Evolutionary conservation across 2,797 vertebrate genomes (phyloP).

Genomic region (Euphonia xanthogaster): DNA sequence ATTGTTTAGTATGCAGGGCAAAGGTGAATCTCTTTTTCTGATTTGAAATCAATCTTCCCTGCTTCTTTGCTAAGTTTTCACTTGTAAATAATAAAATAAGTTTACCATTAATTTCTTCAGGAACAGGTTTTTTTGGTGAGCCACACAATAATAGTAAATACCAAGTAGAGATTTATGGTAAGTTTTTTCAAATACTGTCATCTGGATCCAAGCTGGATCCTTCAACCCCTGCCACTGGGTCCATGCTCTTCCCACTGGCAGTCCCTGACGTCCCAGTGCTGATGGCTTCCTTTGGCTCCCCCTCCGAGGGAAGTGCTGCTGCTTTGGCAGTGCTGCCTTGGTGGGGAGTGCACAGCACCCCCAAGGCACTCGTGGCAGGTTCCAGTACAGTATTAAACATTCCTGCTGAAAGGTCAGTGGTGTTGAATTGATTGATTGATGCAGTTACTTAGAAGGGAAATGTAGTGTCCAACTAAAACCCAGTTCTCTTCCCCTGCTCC

Average conservation of each 20-base stretch:
- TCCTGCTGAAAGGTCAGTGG: background rate
- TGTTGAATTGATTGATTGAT: background rate
- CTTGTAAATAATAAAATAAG: background rate
- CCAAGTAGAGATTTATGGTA: background rate
- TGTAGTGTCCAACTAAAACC: background rate
- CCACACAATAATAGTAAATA: background rate
- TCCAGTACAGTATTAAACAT: background rate
- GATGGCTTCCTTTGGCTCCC: background rate
- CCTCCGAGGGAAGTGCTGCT: background rate
- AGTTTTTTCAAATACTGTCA: fast-evolving
- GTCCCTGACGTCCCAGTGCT: background rate
- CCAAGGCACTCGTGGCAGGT: fast-evolving
- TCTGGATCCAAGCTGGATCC: background rate
- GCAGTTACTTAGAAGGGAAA: background rate
- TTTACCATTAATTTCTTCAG: background rate
- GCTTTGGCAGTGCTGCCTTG: fast-evolving
- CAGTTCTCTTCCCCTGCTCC: background rate
- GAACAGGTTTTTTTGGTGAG: background rate
- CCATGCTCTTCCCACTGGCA: background rate
- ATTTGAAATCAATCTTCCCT: background rate
- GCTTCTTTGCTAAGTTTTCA: background rate
- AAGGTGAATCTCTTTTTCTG: background rate
- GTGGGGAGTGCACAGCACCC: background rate
- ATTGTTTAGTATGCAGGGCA: background rate
- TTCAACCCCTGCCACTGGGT: background rate